Percentiles rank a stretch among this genome's conserved stretches.
Evolutionary conservation across 1,140 invertebrate species (phyloP).

Genomic region (Halictus rubicundus): DNA sequence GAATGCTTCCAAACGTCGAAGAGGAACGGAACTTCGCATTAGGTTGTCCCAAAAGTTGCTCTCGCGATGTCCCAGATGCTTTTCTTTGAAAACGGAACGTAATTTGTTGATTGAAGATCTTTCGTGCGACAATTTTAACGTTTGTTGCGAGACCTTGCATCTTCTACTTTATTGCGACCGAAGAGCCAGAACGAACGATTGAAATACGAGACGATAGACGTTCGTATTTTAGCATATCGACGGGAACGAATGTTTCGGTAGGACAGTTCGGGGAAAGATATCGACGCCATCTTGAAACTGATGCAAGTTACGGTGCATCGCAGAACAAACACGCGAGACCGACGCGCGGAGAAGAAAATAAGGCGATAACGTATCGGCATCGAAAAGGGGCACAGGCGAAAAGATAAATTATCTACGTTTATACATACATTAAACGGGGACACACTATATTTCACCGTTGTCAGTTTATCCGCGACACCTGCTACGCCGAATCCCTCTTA

Average conservation of each 20-base stretch:
- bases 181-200: not conserved
- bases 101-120: too few species aligned
- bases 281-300: not conserved
- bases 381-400: not conserved
- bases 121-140: too few species aligned
- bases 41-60: too few species aligned
- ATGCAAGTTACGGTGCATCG: not conserved
- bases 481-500: conserved; percentile 47
- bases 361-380: conserved; percentile 22
- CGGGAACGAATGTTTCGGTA: too few species aligned
- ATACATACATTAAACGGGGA: conserved; percentile 27
- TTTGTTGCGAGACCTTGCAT: too few species aligned
- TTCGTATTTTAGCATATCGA: too few species aligned
- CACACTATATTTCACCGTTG: conserved; percentile 29
- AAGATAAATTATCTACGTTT: conserved; percentile 38
- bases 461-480: conserved; percentile 51
- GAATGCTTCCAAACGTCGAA: too few species aligned
- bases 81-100: too few species aligned
- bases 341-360: not conserved
- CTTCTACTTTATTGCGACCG: too few species aligned
- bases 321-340: not conserved
- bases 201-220: not conserved
- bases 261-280: not conserved
- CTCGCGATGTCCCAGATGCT: too few species aligned
- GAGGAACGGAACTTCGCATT: too few species aligned